Evolutionary conservation across 2,888 invertebrate genomes (phyloP).

Genomic region (Pachliopta kotzebuea): DNA sequence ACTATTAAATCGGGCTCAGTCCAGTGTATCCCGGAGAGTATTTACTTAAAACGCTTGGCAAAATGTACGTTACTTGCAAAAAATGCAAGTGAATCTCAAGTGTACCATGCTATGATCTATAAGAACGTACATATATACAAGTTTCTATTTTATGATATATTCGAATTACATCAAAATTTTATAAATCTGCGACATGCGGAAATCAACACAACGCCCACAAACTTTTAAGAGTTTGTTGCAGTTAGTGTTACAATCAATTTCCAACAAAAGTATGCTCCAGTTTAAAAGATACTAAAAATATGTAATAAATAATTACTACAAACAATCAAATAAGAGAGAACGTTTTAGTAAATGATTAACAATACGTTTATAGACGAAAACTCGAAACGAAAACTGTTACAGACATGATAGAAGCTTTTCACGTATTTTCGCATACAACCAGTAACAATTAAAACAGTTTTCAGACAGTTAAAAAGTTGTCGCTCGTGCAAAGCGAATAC

Average conservation of each 20-base stretch:
- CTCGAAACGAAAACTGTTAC: slow-evolving; percentile 1
- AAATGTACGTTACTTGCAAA: slow-evolving; percentile 20
- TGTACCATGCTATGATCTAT: slow-evolving; percentile 10
- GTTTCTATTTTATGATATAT: no score
- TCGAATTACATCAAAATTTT: no score
- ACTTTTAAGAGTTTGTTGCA: no score
- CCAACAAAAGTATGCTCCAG: no score
- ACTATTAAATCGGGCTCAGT: slow-evolving; percentile 40
- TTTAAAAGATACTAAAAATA: neutral
- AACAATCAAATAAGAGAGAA: no score
- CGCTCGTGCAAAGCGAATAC: slow-evolving; percentile 13
- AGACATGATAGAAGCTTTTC: slow-evolving; percentile 1
- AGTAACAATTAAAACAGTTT: slow-evolving; percentile 19
- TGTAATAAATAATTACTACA: no score
- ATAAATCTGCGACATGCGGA: no score
- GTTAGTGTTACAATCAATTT: no score
- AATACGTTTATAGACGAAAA: neutral
- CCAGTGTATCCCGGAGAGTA: slow-evolving; percentile 24
- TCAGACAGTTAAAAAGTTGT: slow-evolving; percentile 16
- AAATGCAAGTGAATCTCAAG: slow-evolving; percentile 17
- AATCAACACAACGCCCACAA: no score
- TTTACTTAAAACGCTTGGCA: slow-evolving; percentile 18
- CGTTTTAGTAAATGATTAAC: neutral
- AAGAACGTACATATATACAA: no score
- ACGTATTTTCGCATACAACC: slow-evolving; percentile 14